Evolutionary conservation across 2,888 invertebrate genomes (phyloP).

Genomic region (Rhodophaea formosa): DNA sequence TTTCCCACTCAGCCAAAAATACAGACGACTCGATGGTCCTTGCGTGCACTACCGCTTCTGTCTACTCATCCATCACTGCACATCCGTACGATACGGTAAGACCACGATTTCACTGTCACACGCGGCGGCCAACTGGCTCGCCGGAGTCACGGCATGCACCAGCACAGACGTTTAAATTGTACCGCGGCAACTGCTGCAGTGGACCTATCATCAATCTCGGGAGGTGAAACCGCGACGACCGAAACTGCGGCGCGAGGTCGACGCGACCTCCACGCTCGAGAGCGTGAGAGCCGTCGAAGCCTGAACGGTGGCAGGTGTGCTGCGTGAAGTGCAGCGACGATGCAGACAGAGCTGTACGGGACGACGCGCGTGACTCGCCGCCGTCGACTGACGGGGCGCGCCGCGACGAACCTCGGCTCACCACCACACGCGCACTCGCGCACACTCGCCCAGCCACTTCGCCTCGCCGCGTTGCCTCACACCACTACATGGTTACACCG

Average conservation of each 20-base stretch:
- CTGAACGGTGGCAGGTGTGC: conserved; percentile 65
- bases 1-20: conserved; percentile 65
- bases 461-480: conserved; percentile 35
- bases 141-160: conserved; percentile 65
- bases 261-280: conserved; percentile 71
- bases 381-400: conserved; percentile 79
- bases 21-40: conserved; percentile 53
- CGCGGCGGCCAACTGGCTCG: conserved; percentile 62
- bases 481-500: conserved; percentile 36
- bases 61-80: conserved; percentile 80
- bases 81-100: conserved; percentile 74
- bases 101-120: conserved; percentile 80
- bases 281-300: conserved; percentile 71
- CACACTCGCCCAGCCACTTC: conserved; percentile 49
- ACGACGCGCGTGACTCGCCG: conserved; percentile 78
- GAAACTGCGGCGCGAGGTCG: conserved; percentile 59
- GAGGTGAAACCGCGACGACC: conserved; percentile 58
- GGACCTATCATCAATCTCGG: conserved; percentile 40
- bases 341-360: conserved; percentile 59
- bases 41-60: conserved; percentile 62
- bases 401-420: conserved; percentile 66
- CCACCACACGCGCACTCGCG: conserved; percentile 71
- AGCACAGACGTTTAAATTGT: conserved; percentile 51
- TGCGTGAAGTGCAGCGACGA: conserved; percentile 57
- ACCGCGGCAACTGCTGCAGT: conserved; percentile 56